These are phyloP conservation scores for Porites cylindrica DNA, from an alignment of 92 coral and sea anemone genomes.

Conservation along the genomic window DNA sequence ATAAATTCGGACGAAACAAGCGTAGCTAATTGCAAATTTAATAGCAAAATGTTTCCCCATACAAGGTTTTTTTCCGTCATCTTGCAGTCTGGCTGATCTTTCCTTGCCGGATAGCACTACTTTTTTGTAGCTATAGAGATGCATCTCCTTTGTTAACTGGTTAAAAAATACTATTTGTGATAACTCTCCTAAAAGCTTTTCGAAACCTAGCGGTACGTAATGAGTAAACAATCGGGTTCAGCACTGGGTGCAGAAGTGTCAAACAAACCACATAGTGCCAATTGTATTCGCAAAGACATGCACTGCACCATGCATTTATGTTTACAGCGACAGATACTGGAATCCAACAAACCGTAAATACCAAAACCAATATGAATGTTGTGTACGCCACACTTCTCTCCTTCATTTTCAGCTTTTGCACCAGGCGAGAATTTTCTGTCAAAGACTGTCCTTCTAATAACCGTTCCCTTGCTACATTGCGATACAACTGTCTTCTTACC, in stretches of 20 bases:
- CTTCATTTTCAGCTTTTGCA: conserved; percentile 1
- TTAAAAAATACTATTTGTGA: background rate
- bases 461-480: background rate
- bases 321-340: conserved; percentile 1
- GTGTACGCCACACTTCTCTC: conserved; percentile 17
- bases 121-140: too few relatives aligned
- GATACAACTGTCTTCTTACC: conserved; percentile 3
- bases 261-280: background rate
- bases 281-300: background rate
- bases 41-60: too few relatives aligned
- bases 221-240: conserved; percentile 18
- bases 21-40: too few relatives aligned
- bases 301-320: background rate
- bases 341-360: conserved; percentile 8
- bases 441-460: background rate
- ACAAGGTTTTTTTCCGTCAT: too few relatives aligned
- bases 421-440: background rate
- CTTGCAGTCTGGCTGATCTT: too few relatives aligned
- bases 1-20: too few relatives aligned
- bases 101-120: too few relatives aligned
- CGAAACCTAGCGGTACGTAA: conserved; percentile 22
- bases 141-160: too few relatives aligned
- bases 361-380: conserved; percentile 3
- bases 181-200: background rate
- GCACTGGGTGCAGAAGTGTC: conserved; percentile 5